Evolutionary conservation across 1,140 invertebrate species (phyloP).

Genomic region (Triops longicaudatus): DNA sequence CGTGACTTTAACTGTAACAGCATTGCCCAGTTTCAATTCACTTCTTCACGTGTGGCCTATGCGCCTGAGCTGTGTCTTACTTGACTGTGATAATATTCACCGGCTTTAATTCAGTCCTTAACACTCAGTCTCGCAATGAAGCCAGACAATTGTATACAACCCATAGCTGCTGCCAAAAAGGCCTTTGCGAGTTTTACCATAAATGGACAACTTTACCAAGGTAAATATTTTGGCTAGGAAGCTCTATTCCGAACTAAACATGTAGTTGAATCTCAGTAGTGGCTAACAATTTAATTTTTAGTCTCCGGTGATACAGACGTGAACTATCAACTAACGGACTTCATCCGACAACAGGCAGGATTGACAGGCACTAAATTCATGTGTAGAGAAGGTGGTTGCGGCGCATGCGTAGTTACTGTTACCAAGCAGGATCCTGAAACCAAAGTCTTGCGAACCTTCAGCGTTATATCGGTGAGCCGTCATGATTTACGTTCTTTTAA

Average conservation of each 20-base stretch:
- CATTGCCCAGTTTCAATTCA: neutral
- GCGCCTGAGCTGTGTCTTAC: neutral
- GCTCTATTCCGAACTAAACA: neutral
- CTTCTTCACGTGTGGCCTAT: neutral
- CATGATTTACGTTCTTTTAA: neutral
- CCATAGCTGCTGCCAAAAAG: neutral
- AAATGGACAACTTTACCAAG: neutral
- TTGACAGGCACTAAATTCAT: conserved; percentile 68
- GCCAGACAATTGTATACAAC: neutral
- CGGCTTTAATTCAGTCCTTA: neutral
- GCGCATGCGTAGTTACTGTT: conserved; percentile 63
- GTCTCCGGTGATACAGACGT: conserved; percentile 15
- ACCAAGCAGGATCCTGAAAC: conserved; percentile 45
- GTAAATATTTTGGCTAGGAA: neutral
- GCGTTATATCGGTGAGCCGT: conserved; percentile 63
- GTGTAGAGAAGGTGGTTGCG: conserved; percentile 76
- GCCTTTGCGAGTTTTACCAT: neutral
- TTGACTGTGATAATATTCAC: neutral
- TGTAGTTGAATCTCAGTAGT: too few relatives aligned
- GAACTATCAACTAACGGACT: conserved; percentile 50
- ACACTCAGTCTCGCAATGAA: neutral
- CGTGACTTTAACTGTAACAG: neutral
- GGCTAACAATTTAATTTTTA: neutral
- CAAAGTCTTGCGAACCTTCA: conserved; percentile 46
- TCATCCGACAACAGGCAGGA: conserved; percentile 54